Conservation (phyloP, 2,113 vertebrate genomes). For the Pelobates fuscus region DNA sequence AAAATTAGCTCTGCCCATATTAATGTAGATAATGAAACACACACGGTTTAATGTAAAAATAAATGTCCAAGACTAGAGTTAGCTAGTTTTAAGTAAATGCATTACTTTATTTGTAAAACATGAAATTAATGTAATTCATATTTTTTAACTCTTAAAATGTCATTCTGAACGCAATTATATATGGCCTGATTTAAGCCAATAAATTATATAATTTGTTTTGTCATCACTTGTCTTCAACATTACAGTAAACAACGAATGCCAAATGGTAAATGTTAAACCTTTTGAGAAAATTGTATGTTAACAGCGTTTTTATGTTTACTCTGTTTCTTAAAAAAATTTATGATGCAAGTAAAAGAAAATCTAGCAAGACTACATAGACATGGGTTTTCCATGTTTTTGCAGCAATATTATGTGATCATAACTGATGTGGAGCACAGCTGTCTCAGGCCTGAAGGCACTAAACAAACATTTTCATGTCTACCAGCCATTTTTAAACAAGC, state of each 20-base stretch:
- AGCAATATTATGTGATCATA: background rate
- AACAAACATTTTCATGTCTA: constrained; percentile 1
- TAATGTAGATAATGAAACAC: no score
- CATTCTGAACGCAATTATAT: constrained; percentile 10
- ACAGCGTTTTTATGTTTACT: constrained; percentile 17
- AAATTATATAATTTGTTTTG: constrained; percentile 38
- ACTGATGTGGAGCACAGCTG: background rate
- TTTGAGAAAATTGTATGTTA: no score
- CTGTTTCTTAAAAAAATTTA: constrained; percentile 15
- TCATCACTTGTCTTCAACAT: constrained; percentile 1
- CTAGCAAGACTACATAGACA: constrained; percentile 20
- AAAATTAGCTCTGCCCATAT: no score
- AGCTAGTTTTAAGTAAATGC: constrained; percentile 32
- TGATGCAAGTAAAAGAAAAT: constrained; percentile 46
- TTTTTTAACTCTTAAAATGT: constrained; percentile 37
- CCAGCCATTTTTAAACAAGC: background rate
- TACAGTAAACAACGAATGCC: constrained; percentile 50
- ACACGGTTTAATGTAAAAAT: no score
- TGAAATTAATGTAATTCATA: constrained; percentile 49
- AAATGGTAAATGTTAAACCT: constrained; percentile 39
- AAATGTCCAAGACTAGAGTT: background rate
- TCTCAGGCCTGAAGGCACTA: constrained; percentile 47
- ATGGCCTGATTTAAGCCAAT: constrained; percentile 37
- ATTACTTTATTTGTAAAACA: constrained; percentile 49
- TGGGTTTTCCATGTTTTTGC: rapidly evolving